phyloP scores from a whole-genome alignment of 2,113 vertebrate species.

The Leptocoma aspasia region DNA sequence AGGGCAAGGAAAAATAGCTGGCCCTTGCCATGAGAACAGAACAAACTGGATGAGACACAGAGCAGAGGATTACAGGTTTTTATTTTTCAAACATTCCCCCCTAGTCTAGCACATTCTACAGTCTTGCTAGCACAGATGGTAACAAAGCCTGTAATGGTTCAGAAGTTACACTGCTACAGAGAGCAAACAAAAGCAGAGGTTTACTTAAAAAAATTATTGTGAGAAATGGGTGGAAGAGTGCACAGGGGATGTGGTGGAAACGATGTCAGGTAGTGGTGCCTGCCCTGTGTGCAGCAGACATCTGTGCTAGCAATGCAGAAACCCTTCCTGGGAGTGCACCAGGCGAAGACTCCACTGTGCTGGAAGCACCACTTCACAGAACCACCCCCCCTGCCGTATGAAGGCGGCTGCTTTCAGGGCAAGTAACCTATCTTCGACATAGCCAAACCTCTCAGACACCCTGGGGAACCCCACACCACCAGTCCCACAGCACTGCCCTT shows the following conservation, averaged over 20 bases:
- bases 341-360: not conserved
- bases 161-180: constrained; percentile 44
- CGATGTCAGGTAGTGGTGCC: not conserved
- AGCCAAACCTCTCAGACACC: not conserved
- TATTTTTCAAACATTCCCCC: constrained; percentile 66
- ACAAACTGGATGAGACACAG: constrained; percentile 33
- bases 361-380: not conserved
- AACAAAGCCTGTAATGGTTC: constrained; percentile 46
- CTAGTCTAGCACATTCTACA: constrained; percentile 66
- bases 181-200: constrained; percentile 51
- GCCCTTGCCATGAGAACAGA: not conserved
- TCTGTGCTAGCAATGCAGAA: constrained; percentile 15
- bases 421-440: not conserved
- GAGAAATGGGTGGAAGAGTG: not conserved
- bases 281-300: not conserved
- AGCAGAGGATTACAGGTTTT: constrained; percentile 63
- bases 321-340: not conserved
- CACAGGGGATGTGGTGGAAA: not conserved
- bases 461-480: not conserved
- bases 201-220: not conserved
- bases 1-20: not conserved
- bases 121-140: constrained; percentile 56
- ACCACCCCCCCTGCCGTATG: not conserved
- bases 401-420: not conserved
- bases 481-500: not conserved